Percentiles rank a stretch among this genome's conserved stretches.
These are phyloP conservation scores for Toxotes chatareus DNA, from an alignment of 2,113 vertebrate genomes.

Conservation along the genomic window DNA sequence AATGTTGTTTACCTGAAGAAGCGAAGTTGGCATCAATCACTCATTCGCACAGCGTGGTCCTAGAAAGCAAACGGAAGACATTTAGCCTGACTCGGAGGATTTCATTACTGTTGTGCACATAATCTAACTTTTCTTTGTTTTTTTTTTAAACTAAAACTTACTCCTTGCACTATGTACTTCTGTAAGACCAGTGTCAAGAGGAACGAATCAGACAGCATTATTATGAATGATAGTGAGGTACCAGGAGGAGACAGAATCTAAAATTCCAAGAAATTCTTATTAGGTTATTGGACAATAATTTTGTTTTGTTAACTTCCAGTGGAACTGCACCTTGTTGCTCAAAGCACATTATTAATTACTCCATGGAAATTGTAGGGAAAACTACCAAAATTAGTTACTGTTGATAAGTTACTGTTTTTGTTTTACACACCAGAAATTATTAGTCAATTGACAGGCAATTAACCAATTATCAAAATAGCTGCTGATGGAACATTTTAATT, in stretches of 20 bases:
- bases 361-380: background rate
- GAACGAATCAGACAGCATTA: background rate
- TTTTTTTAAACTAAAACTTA: background rate
- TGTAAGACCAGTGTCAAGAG: background rate
- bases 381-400: background rate
- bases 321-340: background rate
- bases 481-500: background rate
- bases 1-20: constrained; percentile 76
- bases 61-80: constrained; percentile 37
- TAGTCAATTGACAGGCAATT: background rate
- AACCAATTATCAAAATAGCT: background rate
- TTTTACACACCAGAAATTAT: background rate
- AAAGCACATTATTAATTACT: background rate
- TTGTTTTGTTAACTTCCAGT: background rate
- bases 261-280: background rate
- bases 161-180: background rate
- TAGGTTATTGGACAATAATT: background rate
- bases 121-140: background rate
- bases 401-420: too few relatives aligned
- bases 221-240: background rate
- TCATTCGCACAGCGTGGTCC: constrained; percentile 82
- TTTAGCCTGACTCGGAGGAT: background rate
- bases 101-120: background rate
- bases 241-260: background rate
- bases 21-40: constrained; percentile 81